phyloP scores from a whole-genome alignment of 35 echinoderm and acorn worm species.

The Holothuria glaberrima region DNA sequence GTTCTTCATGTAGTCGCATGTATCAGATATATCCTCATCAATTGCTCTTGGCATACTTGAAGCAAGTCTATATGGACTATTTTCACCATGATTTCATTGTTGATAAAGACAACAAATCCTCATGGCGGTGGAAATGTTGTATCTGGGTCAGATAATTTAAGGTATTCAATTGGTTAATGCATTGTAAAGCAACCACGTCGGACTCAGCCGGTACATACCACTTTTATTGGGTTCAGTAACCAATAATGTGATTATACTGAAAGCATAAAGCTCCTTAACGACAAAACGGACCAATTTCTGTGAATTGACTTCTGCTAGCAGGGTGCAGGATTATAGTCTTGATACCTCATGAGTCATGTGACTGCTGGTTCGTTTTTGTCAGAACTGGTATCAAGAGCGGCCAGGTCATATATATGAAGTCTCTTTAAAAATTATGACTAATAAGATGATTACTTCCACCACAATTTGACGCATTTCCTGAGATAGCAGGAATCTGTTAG shows the following conservation, averaged over 20 bases:
- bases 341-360: too few relatives aligned
- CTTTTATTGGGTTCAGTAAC: constrained; percentile 29
- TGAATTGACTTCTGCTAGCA: constrained; percentile 20
- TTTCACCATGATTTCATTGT: constrained; percentile 35
- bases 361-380: too few relatives aligned
- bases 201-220: not conserved
- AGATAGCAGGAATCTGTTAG: too few relatives aligned
- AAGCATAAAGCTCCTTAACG: constrained; percentile 11
- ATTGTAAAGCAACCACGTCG: constrained; percentile 32
- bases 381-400: too few relatives aligned
- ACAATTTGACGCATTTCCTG: too few relatives aligned
- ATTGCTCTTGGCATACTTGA: too few relatives aligned
- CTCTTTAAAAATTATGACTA: too few relatives aligned
- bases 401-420: too few relatives aligned
- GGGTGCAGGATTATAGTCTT: not conserved
- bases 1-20: too few relatives aligned
- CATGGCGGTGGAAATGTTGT: constrained; percentile 22
- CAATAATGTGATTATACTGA: constrained; percentile 51
- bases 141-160: constrained; percentile 50
- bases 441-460: too few relatives aligned
- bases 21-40: too few relatives aligned
- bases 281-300: constrained; percentile 23
- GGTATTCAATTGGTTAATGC: constrained; percentile 48
- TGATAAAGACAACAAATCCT: constrained; percentile 36
- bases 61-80: not conserved